Percentiles rank a stretch among this genome's conserved stretches.
These are phyloP conservation scores for Nematopogon swammerdamellus DNA, from an alignment of 2,888 invertebrate species.

Conservation along the genomic window DNA sequence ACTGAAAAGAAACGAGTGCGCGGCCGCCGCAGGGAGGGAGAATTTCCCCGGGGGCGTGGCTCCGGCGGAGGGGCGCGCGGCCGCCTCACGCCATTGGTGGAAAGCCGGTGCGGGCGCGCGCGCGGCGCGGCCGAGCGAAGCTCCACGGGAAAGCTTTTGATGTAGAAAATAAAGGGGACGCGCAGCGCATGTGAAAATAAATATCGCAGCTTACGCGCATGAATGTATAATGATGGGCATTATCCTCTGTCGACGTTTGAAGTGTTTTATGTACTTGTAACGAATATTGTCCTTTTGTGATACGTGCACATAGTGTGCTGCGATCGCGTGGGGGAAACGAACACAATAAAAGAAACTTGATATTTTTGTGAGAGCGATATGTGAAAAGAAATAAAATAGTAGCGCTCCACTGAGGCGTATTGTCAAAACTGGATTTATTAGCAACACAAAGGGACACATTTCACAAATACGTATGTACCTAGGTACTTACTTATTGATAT, in stretches of 20 bases:
- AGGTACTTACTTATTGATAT: no score
- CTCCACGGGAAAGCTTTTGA: conserved; percentile 31
- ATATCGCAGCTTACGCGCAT: conserved; percentile 50
- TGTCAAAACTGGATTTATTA: neutral
- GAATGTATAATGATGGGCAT: conserved; percentile 55
- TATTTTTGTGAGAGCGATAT: neutral
- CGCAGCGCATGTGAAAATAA: conserved; percentile 49
- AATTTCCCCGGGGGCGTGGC: conserved; percentile 42
- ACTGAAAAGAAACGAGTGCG: conserved; percentile 26
- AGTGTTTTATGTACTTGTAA: conserved; percentile 53
- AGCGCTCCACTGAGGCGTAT: neutral
- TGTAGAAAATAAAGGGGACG: conserved; percentile 8
- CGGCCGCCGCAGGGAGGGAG: conserved; percentile 21
- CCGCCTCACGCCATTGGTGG: conserved; percentile 26
- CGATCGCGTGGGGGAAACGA: neutral
- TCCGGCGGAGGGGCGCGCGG: conserved; percentile 32
- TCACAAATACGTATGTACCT: no score
- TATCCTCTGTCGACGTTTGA: conserved; percentile 46
- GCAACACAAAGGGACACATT: neutral
- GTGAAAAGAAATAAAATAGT: neutral
- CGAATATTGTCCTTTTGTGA: conserved; percentile 46
- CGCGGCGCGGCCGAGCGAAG: conserved; percentile 33
- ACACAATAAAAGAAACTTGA: neutral
- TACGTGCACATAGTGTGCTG: neutral
- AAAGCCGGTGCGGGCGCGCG: conserved; percentile 23